Percentiles rank a stretch among this genome's conserved stretches.
phyloP scores from a whole-genome alignment of 2,797 vertebrate genomes.

The Varecia variegata region DNA sequence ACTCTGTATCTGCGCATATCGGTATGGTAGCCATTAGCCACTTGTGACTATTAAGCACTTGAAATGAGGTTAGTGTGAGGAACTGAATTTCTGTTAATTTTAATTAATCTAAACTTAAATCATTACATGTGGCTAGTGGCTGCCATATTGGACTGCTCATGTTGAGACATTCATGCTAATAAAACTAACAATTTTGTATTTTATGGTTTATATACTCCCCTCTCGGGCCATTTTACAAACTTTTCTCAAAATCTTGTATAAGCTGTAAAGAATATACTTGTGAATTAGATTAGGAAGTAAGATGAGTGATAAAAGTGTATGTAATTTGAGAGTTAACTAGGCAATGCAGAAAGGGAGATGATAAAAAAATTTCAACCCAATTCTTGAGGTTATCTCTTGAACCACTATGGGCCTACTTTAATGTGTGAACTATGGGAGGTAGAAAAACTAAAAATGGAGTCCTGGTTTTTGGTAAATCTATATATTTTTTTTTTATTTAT shows the following conservation, averaged over 20 bases:
- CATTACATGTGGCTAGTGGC: neutral
- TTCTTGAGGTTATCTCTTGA: constrained; percentile 6
- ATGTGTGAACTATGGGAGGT: neutral
- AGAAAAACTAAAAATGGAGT: neutral
- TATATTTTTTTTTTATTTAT: neutral
- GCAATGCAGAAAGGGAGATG: neutral
- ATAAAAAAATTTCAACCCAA: neutral
- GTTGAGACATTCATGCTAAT: constrained; percentile 33
- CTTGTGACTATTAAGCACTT: neutral
- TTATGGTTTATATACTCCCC: neutral
- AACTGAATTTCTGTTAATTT: constrained; percentile 25
- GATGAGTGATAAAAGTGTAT: neutral
- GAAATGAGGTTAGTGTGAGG: constrained; percentile 13
- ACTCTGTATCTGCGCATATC: neutral
- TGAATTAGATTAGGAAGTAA: constrained; percentile 33
- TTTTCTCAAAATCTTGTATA: neutral
- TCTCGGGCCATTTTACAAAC: neutral
- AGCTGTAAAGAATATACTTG: neutral
- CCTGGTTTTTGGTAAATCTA: neutral
- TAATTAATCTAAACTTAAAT: constrained; percentile 47
- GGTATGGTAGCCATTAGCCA: neutral
- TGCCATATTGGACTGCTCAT: neutral
- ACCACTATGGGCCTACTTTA: neutral
- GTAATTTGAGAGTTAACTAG: constrained; percentile 17
- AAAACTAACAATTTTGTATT: constrained; percentile 19